Evolutionary conservation across 2,113 vertebrate species (phyloP).

Genomic region (Hipposideros armiger): DNA sequence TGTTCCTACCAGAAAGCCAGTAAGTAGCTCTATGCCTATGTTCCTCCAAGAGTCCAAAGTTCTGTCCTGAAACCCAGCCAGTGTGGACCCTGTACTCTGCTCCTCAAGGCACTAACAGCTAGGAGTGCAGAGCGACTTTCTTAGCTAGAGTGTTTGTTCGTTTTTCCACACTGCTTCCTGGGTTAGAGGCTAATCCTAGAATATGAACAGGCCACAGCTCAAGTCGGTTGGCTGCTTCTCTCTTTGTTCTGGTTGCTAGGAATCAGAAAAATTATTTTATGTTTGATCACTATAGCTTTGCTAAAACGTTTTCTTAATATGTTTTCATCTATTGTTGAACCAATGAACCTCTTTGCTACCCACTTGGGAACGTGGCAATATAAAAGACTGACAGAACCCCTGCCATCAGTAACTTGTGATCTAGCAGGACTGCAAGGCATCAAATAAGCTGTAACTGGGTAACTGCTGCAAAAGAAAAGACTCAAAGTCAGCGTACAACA

Average conservation of each 20-base stretch:
- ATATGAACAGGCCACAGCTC: not conserved
- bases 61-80: not conserved
- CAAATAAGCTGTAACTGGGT: not conserved
- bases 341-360: not conserved
- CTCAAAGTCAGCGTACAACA: not conserved
- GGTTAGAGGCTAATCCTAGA: not conserved
- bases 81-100: not conserved
- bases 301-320: not conserved
- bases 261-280: slow-evolving; percentile 36
- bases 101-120: not conserved
- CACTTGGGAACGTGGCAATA: not conserved
- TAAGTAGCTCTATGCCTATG: not conserved
- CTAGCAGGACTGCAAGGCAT: not conserved
- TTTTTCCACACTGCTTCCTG: not conserved
- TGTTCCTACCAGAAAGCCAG: not conserved
- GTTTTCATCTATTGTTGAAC: slow-evolving; percentile 6
- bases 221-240: not conserved
- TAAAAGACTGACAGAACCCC: not conserved
- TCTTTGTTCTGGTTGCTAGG: slow-evolving; percentile 12
- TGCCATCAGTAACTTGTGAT: not conserved
- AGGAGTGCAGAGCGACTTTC: not conserved
- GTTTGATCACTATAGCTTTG: not conserved
- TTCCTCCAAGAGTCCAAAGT: not conserved
- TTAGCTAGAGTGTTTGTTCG: not conserved
- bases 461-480: not conserved